Evolutionary conservation across 2,113 vertebrate species (phyloP).

Genomic region (Coptodon bakossiorum): DNA sequence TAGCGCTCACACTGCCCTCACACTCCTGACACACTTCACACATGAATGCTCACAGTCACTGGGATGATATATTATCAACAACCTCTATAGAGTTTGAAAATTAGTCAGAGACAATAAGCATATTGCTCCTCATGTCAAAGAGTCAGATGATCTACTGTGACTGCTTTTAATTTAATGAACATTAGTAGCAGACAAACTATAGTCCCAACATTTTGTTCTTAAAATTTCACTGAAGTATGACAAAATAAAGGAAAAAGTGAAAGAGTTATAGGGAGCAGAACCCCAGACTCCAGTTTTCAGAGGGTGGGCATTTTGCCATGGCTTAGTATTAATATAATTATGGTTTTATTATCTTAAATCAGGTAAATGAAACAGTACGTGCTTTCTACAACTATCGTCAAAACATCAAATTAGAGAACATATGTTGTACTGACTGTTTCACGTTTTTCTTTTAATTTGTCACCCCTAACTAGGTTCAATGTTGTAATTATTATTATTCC

Average conservation of each 20-base stretch:
- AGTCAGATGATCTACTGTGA: not conserved
- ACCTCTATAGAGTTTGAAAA: not conserved
- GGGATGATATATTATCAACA: not conserved
- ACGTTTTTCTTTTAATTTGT: not conserved
- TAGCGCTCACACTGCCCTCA: not conserved
- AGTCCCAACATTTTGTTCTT: not conserved
- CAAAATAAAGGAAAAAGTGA: not conserved
- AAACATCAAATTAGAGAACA: rapidly evolving
- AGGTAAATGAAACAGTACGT: not conserved
- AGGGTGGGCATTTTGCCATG: not conserved
- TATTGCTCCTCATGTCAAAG: not conserved
- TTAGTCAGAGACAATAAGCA: not conserved
- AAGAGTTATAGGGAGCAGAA: not conserved
- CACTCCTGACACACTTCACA: not conserved
- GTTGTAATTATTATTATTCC: not conserved
- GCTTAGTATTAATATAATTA: not conserved
- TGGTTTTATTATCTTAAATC: not conserved
- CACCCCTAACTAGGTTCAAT: not conserved
- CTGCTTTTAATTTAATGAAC: not conserved
- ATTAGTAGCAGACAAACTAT: rapidly evolving
- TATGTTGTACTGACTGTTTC: rapidly evolving
- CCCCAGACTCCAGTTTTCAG: not conserved
- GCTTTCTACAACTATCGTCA: not conserved
- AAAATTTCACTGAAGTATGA: not conserved
- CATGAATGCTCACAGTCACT: not conserved